phyloP scores from a whole-genome alignment of 1,140 invertebrate species.

The Saccostrea glomerata region DNA sequence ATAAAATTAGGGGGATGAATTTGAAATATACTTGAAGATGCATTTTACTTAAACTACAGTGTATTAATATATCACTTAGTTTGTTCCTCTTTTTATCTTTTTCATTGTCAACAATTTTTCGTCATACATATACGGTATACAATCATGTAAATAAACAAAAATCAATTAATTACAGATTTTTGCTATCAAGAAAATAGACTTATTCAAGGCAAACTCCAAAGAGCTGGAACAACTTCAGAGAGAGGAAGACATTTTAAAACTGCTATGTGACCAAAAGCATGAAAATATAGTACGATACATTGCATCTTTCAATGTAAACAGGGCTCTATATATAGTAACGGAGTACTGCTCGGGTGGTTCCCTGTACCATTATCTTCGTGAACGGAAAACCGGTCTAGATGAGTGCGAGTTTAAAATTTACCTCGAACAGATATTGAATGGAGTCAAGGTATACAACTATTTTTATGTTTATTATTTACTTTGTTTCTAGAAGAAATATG shows the following conservation, averaged over 20 bases:
- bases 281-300: background rate
- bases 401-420: background rate
- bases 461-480: background rate
- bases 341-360: constrained; percentile 41
- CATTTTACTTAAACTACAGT: too few relatives aligned
- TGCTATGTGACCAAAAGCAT: background rate
- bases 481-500: background rate
- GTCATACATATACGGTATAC: too few relatives aligned
- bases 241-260: background rate
- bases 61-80: too few relatives aligned
- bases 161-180: background rate
- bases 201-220: background rate
- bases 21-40: too few relatives aligned
- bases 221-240: background rate
- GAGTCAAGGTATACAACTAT: background rate
- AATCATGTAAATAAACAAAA: too few relatives aligned
- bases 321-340: constrained; percentile 26
- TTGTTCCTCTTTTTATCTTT: too few relatives aligned
- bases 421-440: constrained; percentile 8
- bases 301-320: background rate
- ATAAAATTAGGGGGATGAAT: too few relatives aligned
- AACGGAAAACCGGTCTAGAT: background rate
- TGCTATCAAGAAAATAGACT: background rate
- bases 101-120: too few relatives aligned
- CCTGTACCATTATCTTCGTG: constrained; percentile 37